A percentile compares a stretch with the other conserved stretches of the same genome.
phyloP scores from a whole-genome alignment of 2,888 invertebrate genomes.

The Axea sp. region DNA sequence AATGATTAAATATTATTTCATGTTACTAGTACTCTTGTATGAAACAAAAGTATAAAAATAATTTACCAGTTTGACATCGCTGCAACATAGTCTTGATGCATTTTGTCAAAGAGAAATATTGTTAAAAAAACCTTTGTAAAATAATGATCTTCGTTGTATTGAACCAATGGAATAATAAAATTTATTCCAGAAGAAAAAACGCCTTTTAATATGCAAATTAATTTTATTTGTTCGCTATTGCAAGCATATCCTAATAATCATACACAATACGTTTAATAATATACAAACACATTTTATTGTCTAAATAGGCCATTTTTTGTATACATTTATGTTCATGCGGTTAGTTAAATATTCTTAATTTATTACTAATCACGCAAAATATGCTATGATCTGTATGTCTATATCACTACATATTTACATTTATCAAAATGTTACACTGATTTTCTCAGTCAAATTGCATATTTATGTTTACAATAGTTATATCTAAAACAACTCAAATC shows the following conservation, averaged over 20 bases:
- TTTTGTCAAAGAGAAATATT: constrained; percentile 46
- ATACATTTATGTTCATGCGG: constrained; percentile 2
- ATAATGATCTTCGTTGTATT: constrained; percentile 35
- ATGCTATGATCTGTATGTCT: constrained; percentile 30
- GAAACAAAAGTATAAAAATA: constrained; percentile 4
- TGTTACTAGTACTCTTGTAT: not conserved
- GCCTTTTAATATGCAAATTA: constrained; percentile 20
- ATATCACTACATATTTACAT: no score
- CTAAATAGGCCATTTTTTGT: constrained; percentile 47
- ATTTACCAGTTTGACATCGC: constrained; percentile 5
- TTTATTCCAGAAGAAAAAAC: constrained; percentile 28
- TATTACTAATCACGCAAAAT: constrained; percentile 36
- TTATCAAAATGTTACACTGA: no score
- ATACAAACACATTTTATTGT: constrained; percentile 23
- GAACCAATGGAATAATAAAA: constrained; percentile 31
- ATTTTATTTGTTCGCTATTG: constrained; percentile 19
- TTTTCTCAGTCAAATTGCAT: no score
- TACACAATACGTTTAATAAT: constrained; percentile 28
- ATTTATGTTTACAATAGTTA: no score
- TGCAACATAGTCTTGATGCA: constrained; percentile 19
- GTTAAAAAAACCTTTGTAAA: constrained; percentile 46
- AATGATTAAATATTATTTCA: not conserved
- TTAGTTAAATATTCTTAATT: constrained; percentile 30
- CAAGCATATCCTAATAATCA: constrained; percentile 6
- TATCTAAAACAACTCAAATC: no score